Evolutionary conservation across 2,888 invertebrate species (phyloP).

Genomic region (Reticulitermes lucifugus): DNA sequence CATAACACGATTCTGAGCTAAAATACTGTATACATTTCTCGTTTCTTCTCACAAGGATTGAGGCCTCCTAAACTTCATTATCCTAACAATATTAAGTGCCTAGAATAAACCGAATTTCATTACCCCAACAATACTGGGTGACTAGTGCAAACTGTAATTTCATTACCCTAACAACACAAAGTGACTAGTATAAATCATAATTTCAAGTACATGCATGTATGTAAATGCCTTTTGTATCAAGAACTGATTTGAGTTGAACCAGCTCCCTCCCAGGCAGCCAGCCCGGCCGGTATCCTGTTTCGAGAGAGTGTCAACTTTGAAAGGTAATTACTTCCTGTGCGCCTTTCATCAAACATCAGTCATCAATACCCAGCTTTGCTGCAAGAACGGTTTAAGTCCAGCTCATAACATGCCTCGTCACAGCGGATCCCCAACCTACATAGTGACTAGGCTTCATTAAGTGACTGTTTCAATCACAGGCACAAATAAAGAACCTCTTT

Average conservation of each 20-base stretch:
- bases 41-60: too few species aligned
- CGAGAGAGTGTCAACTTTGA: slow-evolving; percentile 41
- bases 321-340: slow-evolving; percentile 44
- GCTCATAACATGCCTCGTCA: not conserved
- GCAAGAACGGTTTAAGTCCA: not conserved
- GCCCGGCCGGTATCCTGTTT: slow-evolving; percentile 7
- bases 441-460: not conserved
- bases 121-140: too few species aligned
- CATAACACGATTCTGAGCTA: too few species aligned
- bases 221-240: not conserved
- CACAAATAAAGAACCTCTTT: not conserved
- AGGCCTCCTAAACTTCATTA: too few species aligned
- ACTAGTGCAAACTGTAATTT: too few species aligned
- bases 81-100: too few species aligned
- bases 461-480: not conserved
- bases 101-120: too few species aligned
- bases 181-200: too few species aligned
- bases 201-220: not conserved
- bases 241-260: not conserved
- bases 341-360: slow-evolving; percentile 42
- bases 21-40: too few species aligned
- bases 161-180: too few species aligned
- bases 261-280: not conserved
- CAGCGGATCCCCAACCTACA: not conserved
- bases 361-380: not conserved